Conservation (phyloP, 2,888 invertebrate species). For the Notodonta dromedarius region DNA sequence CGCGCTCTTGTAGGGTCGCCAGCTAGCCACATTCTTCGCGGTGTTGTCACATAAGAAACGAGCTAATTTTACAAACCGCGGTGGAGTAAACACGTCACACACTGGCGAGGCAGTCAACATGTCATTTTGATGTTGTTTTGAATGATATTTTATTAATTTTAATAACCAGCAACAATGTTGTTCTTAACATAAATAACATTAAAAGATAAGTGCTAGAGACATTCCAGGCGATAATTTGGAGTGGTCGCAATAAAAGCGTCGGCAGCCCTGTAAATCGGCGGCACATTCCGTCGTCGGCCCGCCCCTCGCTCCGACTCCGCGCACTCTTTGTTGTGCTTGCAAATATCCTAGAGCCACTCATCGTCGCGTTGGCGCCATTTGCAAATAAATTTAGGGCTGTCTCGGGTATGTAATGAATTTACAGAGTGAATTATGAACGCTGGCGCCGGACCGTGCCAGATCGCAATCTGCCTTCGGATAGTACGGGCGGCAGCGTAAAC, state of each 20-base stretch:
- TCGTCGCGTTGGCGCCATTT: conserved; percentile 76
- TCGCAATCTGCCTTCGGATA: conserved; percentile 68
- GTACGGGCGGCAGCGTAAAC: conserved; percentile 55
- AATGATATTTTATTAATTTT: conserved; percentile 1
- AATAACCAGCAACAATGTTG: background rate
- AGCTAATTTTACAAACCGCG: background rate
- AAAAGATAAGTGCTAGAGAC: background rate
- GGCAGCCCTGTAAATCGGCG: conserved; percentile 32
- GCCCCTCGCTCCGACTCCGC: conserved; percentile 43
- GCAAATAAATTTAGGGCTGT: conserved; percentile 81
- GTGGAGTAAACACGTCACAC: background rate
- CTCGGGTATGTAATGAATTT: conserved; percentile 78
- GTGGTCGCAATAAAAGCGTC: conserved; percentile 20
- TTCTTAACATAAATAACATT: background rate
- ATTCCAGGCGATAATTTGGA: conserved; percentile 9
- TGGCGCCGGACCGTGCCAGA: conserved; percentile 71
- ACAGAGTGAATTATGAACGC: conserved; percentile 75
- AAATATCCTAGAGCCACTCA: conserved; percentile 71
- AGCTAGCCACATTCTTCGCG: conserved; percentile 25
- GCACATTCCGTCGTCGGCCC: conserved; percentile 41
- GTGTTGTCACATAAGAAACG: conserved; percentile 5
- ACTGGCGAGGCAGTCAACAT: background rate
- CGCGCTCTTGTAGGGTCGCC: conserved; percentile 46
- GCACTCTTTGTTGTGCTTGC: conserved; percentile 65
- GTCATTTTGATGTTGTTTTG: background rate